Evolutionary conservation across 2,888 invertebrate genomes (phyloP), one percentile per base, ranked within the genome.

Genomic region (Acanthopleura granulata): DNA sequence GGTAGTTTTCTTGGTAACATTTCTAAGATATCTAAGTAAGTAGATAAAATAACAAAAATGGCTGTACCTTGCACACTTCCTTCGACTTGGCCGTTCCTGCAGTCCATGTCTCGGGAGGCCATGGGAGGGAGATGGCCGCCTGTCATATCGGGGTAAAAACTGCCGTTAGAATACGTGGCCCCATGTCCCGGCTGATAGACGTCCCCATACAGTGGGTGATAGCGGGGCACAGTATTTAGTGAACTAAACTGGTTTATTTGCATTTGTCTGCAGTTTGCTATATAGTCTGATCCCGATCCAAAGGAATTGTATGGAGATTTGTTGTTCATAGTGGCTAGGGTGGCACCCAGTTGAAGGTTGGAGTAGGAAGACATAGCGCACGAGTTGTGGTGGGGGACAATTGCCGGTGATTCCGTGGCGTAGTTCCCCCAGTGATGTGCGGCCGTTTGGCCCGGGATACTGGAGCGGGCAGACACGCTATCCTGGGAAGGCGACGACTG

Each of bases 281-380:
- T 78, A 78, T 87, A 87, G 79, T 87, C 87, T 22, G 85, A 83
- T 69, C 84, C 82, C 29, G 83, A 81, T 27, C 82, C 84, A 74
- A 82, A 79, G 66, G 85, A 85, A 74, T 85, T 85, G 76, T 87
- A 86, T 14, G 82, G 81, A 16, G 84, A 82, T 78, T 86, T 86
- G 75, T 83, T 84, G 81, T 86, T 86, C 85, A 86, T 85, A 25
- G 77, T 74, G 62, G 84, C 81, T 79, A 86, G 85, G 22, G 85
- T 83, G 12, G 86, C 84, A 57, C 87, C 86, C 25, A 87, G 79
- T 77, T 85, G 86, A 30, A 86, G 81, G 71, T 86, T 87, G 22
- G 85, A 83, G 79, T 86, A 86, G 12, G 86, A 84, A n/a, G 84
- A 82, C 85, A 87, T 85, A 72, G 86, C 84, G 74, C 87, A 87